Evolutionary conservation across 2,797 vertebrate genomes (phyloP).

Genomic region (Gymnoscopelus braueri): DNA sequence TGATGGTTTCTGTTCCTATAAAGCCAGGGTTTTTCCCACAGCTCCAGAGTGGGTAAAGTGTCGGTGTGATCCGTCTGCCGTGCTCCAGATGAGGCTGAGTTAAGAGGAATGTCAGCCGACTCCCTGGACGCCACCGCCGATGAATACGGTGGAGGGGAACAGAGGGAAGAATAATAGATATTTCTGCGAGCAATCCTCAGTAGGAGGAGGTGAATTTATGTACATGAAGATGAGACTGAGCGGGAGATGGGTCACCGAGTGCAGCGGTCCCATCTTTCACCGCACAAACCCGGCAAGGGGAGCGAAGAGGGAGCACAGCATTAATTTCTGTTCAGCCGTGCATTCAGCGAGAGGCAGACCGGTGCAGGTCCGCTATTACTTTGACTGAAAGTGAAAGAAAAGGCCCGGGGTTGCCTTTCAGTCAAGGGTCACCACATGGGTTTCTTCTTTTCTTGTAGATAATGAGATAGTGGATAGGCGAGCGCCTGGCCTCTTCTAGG

Average conservation of each 20-base stretch:
- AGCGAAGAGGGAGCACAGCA: conserved; percentile 47
- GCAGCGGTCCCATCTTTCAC: conserved; percentile 52
- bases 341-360: conserved; percentile 46
- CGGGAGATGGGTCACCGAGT: conserved; percentile 62
- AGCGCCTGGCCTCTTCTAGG: conserved; percentile 28
- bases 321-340: conserved; percentile 75
- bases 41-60: conserved; percentile 9
- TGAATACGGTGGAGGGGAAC: conserved; percentile 47
- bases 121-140: conserved; percentile 41
- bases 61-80: conserved; percentile 29
- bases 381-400: conserved; percentile 25
- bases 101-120: conserved; percentile 51
- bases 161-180: conserved; percentile 67
- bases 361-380: conserved; percentile 29
- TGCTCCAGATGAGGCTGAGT: conserved; percentile 39
- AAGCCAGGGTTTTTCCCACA: neutral
- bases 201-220: conserved; percentile 62
- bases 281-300: conserved; percentile 49
- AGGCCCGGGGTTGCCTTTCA: conserved; percentile 29
- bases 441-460: conserved; percentile 57
- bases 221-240: conserved; percentile 74
- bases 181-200: conserved; percentile 66
- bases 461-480: conserved; percentile 68
- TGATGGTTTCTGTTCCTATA: conserved; percentile 15
- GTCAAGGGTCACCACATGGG: conserved; percentile 55